phyloP scores from a whole-genome alignment of 2,797 vertebrate genomes.

The Carapus acus region DNA sequence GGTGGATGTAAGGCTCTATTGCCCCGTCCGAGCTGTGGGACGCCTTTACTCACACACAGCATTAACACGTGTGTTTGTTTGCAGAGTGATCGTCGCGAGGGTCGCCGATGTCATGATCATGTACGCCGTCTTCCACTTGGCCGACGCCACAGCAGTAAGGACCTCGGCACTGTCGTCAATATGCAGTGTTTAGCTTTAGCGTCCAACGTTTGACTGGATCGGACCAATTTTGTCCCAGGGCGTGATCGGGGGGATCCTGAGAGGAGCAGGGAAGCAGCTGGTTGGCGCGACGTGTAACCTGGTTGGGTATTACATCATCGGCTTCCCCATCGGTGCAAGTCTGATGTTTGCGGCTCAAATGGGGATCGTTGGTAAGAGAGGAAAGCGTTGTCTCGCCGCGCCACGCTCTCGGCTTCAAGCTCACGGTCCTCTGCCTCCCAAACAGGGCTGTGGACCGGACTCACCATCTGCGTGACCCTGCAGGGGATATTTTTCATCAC shows the following conservation, averaged over 20 bases:
- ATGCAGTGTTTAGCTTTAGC: neutral
- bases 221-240: constrained; percentile 58
- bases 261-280: constrained; percentile 83
- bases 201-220: neutral
- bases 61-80: no score
- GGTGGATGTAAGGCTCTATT: no score
- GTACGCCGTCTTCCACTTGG: constrained; percentile 73
- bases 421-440: fast-evolving
- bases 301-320: constrained; percentile 79
- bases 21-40: no score
- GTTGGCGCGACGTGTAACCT: constrained; percentile 82
- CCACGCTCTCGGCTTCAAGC: no score
- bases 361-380: constrained; percentile 77
- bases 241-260: constrained; percentile 78
- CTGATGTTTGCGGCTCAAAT: constrained; percentile 83
- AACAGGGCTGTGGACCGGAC: constrained; percentile 84
- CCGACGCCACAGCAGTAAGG: constrained; percentile 79
- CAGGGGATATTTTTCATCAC: constrained; percentile 75
- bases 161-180: no score
- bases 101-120: constrained; percentile 75
- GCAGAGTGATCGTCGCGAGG: constrained; percentile 77
- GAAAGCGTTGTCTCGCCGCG: no score
- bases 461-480: constrained; percentile 71
- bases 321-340: constrained; percentile 79
- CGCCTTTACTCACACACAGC: no score